Evolutionary conservation across 2,888 invertebrate species (phyloP), one percentile per base, ranked within the genome.

Genomic region (Junonia oenone): DNA sequence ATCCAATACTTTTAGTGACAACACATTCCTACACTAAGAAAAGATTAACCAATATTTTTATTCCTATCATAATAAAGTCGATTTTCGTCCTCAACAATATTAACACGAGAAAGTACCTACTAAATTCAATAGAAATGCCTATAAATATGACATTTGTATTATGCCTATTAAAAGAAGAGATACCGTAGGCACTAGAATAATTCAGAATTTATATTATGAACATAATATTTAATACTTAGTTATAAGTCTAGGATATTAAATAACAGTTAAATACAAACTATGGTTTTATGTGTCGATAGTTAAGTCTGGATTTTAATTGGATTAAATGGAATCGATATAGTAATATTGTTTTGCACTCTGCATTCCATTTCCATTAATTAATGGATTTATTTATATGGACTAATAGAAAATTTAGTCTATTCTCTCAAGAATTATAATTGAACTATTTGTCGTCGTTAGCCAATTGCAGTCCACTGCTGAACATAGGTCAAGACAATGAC

Each of bases 81-180:
- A 53, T 19, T 17, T 45, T 52, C 5, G 11, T n/a, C n/a, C 9
- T 9, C 31, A 17, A 26, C 2, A 26, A 35, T 22, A 17, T 33
- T 14, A 35, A 29, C 22, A 45, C 26, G 43, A 33, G 51, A 56
- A 50, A 54, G 55, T 55, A 54, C n/a, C n/a, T n/a, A n/a, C 53
- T 61, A 61, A 62, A 54, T 59, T 59, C 19, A 56, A 55, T 59
- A 58, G 58, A 61, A 54, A 59, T 52, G 61, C 51, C 45, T 49
- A 57, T 60, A 65, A 62, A 62, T 61, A 62, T 55, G 59, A 58
- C 59, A 59, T 58, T 61, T 55, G 37, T 63, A 62, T 61, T 61
- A 52, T 38, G 27, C 45, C 45, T 37, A 62, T 63, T 65, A 61
- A 63, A 65, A 61, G 63, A 63, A 60, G 60, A 59, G 61, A 47